phyloP scores from a whole-genome alignment of 1,140 invertebrate species.

The Philaenus spumarius region DNA sequence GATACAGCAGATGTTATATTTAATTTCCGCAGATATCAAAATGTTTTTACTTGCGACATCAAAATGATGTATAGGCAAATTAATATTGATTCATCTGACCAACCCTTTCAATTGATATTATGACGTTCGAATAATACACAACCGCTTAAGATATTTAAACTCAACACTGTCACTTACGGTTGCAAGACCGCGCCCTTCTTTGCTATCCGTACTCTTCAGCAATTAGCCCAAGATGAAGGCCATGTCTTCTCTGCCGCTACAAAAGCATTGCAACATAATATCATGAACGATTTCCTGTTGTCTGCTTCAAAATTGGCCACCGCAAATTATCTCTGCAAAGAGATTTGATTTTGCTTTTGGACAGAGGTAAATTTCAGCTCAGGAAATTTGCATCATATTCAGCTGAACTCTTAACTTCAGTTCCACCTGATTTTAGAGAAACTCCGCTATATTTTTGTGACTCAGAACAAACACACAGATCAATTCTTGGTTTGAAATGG shows the following conservation, averaged over 20 bases:
- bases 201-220: background rate
- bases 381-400: background rate
- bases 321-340: background rate
- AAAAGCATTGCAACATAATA: background rate
- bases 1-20: no score
- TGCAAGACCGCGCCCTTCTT: background rate
- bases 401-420: background rate
- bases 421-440: background rate
- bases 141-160: background rate
- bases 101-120: background rate
- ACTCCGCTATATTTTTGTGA: background rate
- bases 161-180: background rate
- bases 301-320: no score
- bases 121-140: background rate
- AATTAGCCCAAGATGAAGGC: background rate
- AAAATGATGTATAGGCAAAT: background rate
- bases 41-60: background rate
- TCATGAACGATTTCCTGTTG: background rate
- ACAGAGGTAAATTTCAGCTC: background rate
- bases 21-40: no score
- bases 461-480: background rate
- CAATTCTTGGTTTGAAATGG: background rate
- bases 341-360: background rate
- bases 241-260: background rate
- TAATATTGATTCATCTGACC: background rate